phyloP scores from a whole-genome alignment of 2,113 vertebrate species.

The Petromus typicus region DNA sequence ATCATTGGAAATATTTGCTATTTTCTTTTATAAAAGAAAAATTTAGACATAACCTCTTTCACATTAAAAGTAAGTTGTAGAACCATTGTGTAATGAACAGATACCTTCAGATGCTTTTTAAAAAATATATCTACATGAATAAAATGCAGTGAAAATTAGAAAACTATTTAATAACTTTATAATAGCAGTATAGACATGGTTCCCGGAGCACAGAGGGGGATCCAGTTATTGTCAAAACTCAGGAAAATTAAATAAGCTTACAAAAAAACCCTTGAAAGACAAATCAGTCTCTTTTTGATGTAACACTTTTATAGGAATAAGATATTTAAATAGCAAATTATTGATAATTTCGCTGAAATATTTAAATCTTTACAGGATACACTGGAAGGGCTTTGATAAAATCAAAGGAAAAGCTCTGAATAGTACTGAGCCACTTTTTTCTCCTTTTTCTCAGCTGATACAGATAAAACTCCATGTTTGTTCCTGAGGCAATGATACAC shows the following conservation, averaged over 20 bases:
- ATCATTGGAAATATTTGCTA: constrained; percentile 76
- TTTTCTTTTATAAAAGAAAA: constrained; percentile 79
- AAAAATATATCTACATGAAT: constrained; percentile 80
- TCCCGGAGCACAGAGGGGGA: constrained; percentile 76
- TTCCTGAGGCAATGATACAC: not conserved
- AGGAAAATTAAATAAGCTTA: constrained; percentile 49
- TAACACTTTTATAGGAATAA: constrained; percentile 41
- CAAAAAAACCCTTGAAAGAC: constrained; percentile 60
- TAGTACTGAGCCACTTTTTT: not conserved
- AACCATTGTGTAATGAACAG: constrained; percentile 67
- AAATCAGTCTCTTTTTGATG: constrained; percentile 6
- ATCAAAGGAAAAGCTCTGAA: not conserved
- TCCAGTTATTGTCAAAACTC: constrained; percentile 72
- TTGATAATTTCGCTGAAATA: constrained; percentile 37
- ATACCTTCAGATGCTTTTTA: constrained; percentile 71
- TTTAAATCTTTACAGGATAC: not conserved
- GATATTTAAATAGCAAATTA: not conserved
- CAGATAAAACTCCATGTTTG: not conserved
- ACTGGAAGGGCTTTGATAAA: not conserved
- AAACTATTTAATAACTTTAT: constrained; percentile 77
- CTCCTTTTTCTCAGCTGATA: not conserved
- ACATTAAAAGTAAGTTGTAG: constrained; percentile 83
- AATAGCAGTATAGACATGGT: constrained; percentile 76
- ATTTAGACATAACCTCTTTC: constrained; percentile 73
- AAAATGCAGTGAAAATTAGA: constrained; percentile 81